A percentile compares a stretch with the other conserved stretches of the same genome.
These are phyloP conservation scores for Myotis findleyi DNA, from an alignment of 2,797 vertebrate genomes.

Conservation along the genomic window DNA sequence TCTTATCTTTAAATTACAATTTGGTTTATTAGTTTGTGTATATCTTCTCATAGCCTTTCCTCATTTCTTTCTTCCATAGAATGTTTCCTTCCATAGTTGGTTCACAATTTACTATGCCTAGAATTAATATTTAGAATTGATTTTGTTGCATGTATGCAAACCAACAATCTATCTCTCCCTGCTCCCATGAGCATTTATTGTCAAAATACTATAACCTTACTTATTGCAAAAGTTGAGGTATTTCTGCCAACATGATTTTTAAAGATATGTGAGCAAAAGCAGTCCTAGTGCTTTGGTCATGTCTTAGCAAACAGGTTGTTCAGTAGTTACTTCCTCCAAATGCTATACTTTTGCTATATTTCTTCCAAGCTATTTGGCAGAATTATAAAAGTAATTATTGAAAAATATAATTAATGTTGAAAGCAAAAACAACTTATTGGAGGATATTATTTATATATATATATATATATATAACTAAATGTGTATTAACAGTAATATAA, in stretches of 20 bases:
- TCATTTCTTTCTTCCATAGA: neutral
- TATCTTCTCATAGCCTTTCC: neutral
- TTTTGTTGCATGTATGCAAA: neutral
- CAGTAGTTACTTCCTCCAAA: neutral
- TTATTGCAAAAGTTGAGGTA: neutral
- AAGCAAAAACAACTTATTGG: neutral
- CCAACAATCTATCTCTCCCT: neutral
- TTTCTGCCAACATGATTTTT: neutral
- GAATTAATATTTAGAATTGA: conserved; percentile 45
- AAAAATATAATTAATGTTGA: neutral
- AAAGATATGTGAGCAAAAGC: neutral
- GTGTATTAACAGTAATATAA: neutral
- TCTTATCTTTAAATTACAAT: neutral
- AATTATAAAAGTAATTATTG: neutral
- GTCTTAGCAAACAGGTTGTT: neutral
- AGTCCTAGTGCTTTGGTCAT: neutral
- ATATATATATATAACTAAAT: neutral
- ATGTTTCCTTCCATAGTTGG: neutral
- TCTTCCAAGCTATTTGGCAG: neutral
- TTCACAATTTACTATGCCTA: neutral
- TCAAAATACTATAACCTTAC: neutral
- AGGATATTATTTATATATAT: neutral
- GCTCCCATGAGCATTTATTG: neutral
- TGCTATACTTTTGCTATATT: neutral
- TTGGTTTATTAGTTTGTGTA: neutral